Conservation (phyloP, 2,113 vertebrate genomes). For the Hepsetus odoe region DNA sequence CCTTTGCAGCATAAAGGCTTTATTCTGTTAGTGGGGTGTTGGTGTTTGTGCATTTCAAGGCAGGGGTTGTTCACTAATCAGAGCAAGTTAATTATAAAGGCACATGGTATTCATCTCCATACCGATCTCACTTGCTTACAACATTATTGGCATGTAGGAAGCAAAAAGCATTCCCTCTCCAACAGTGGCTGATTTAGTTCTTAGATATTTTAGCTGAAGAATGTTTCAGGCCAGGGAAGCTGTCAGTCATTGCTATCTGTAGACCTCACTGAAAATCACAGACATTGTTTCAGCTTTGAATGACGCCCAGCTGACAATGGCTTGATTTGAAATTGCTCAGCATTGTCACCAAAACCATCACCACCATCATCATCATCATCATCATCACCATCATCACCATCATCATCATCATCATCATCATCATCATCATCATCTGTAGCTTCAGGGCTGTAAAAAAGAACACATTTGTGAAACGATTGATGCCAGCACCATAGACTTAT, state of each 20-base stretch:
- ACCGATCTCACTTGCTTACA: neutral
- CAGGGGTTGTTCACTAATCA: neutral
- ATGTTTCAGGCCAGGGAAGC: neutral
- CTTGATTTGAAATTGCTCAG: conserved; percentile 2
- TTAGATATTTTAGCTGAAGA: neutral
- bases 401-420: neutral
- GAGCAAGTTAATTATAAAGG: neutral
- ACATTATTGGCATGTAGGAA: neutral
- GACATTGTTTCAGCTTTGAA: conserved; percentile 7
- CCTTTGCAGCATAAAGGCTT: conserved; percentile 30
- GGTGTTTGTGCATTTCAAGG: neutral
- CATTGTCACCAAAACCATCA: neutral
- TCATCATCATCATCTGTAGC: neutral
- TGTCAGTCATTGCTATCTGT: neutral
- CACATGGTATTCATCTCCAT: conserved; percentile 4
- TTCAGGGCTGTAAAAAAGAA: neutral
- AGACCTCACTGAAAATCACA: neutral
- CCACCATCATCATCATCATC: neutral
- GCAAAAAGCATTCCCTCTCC: too few species aligned
- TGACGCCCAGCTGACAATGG: conserved; percentile 6
- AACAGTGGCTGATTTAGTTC: neutral
- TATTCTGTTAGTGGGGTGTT: neutral
- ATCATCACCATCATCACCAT: neutral
- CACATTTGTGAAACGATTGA: neutral
- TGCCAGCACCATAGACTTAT: neutral